phyloP scores from a whole-genome alignment of 2,113 vertebrate genomes.

The Semnopithecus entellus region DNA sequence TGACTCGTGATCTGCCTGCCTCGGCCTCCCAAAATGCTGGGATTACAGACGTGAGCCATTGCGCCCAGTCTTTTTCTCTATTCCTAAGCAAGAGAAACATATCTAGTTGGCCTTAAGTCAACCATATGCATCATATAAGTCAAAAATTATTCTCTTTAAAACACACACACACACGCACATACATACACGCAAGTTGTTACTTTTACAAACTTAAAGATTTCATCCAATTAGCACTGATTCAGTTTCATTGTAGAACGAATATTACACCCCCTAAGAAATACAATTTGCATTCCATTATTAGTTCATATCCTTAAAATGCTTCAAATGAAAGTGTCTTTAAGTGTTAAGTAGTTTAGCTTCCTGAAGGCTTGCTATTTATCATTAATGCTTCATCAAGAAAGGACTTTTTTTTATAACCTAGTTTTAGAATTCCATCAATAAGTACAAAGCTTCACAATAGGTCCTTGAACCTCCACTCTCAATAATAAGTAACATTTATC shows the following conservation, averaged over 20 bases:
- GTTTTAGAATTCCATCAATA: constrained; percentile 66
- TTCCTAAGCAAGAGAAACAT: constrained; percentile 30
- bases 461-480: constrained; percentile 67
- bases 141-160: neutral
- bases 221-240: neutral
- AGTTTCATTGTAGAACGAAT: constrained; percentile 23
- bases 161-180: neutral
- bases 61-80: neutral
- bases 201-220: constrained; percentile 47
- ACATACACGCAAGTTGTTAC: neutral
- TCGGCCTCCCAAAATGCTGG: no score
- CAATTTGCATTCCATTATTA: constrained; percentile 60
- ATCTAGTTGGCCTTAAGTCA: neutral
- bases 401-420: constrained; percentile 39
- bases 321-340: constrained; percentile 24
- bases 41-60: no score
- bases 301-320: constrained; percentile 26
- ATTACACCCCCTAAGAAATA: neutral
- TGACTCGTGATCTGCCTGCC: no score
- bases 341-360: constrained; percentile 41
- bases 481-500: constrained; percentile 78
- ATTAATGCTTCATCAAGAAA: constrained; percentile 59
- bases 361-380: constrained; percentile 35
- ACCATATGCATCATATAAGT: neutral
- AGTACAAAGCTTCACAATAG: constrained; percentile 54